phyloP scores from a whole-genome alignment of 2,797 vertebrate species.

The Lepilemur septentrionalis region DNA sequence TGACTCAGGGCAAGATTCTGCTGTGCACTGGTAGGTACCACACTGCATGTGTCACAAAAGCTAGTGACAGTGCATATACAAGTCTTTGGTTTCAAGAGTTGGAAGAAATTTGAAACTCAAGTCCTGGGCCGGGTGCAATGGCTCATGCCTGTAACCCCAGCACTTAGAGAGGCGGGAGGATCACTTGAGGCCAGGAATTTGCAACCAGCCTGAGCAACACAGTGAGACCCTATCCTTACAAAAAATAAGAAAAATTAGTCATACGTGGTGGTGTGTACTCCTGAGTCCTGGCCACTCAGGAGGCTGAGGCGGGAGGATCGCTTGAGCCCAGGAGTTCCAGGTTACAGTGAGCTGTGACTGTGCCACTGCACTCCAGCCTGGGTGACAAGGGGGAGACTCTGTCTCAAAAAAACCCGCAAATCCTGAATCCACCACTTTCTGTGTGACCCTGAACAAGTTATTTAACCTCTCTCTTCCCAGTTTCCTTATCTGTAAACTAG shows the following conservation, averaged over 20 bases:
- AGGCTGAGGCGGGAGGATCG: background rate
- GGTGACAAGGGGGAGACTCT: background rate
- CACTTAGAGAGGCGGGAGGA: background rate
- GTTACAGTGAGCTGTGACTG: background rate
- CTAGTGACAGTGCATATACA: background rate
- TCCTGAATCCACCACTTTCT: background rate
- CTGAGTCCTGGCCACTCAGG: background rate
- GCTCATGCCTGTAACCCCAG: background rate
- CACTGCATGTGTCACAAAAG: rapidly evolving
- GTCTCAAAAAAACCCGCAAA: background rate
- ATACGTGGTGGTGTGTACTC: background rate
- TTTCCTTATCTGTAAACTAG: background rate
- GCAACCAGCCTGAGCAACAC: background rate
- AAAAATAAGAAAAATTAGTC: background rate
- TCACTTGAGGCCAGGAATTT: background rate
- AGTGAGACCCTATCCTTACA: background rate
- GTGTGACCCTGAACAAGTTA: background rate
- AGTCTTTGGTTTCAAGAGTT: background rate
- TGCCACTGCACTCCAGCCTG: background rate
- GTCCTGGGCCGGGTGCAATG: background rate
- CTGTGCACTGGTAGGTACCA: constrained; percentile 93
- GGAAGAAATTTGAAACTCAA: background rate
- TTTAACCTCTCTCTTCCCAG: background rate
- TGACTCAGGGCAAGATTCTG: constrained; percentile 93
- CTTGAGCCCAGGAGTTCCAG: background rate